Base-by-base conservation (phyloP, 2,888 invertebrate species). In the Drosophila engyochracea region DNA sequence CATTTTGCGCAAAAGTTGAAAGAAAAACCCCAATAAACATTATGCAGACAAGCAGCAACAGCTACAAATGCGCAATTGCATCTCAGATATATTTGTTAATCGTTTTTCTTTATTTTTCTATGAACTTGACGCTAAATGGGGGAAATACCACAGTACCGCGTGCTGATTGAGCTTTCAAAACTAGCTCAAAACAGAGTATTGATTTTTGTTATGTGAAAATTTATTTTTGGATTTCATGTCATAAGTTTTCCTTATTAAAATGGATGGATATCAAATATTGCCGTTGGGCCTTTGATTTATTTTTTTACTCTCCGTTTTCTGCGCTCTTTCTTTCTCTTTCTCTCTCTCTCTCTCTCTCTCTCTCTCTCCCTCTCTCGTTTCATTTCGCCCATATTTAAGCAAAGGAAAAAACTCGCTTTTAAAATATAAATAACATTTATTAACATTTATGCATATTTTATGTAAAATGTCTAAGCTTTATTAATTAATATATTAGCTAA, bases 1-100 rank as follows among this genome's bases (percentile, higher is more conserved):
- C 61, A 76, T 69, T 66, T 61, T 57, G 47, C 57, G n/a, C 57
- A n/a, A 25, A 55, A 37, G 16, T 37, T 25, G 25, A 55, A 31
- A n/a, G 14, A 53, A 22, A 61, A 58, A 37, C 10, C 58, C 57
- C 57, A 69, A 44, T n/a, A 65, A 54, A 61, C 35, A 67, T 37
- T 14, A 25, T 31, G 49, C 66, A 39, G 59, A 28, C 28, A 55
- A 53, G 22, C 33, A 22, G 44, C 39, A 19, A 37, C 25, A 35
- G 25, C 52, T 14, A 3, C 9, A 19, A 31, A 52, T 69, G 49
- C 39, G 69, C 33, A 51, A 33, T 39, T 54, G 37, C 37, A 61
- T 51, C 28, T 61, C 16, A 28, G 3, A 22, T 22, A 22, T 58
- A 44, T n/a, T 58, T 22, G 3, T 3, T n/a, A 65, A 51, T 31